Evolutionary conservation across 2,113 vertebrate genomes (phyloP).

Genomic region (Gila orcuttii): DNA sequence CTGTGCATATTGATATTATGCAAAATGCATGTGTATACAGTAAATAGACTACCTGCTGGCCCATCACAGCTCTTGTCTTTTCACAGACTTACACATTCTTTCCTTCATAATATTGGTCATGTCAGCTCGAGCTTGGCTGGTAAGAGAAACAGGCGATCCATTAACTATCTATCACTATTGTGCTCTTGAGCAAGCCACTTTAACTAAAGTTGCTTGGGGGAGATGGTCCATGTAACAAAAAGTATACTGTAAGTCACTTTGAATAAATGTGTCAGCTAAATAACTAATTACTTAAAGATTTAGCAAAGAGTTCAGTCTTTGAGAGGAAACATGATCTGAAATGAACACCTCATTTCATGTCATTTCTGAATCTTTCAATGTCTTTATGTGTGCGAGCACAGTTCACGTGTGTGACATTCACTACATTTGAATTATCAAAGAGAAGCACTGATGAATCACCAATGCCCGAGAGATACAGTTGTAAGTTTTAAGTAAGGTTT

Average conservation of each 20-base stretch:
- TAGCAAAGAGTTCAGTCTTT: not conserved
- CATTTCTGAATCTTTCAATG: too few relatives aligned
- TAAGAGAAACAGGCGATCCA: not conserved
- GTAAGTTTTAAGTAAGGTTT: too few relatives aligned
- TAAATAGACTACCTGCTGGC: not conserved
- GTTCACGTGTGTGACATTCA: too few relatives aligned
- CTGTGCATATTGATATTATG: constrained; percentile 9
- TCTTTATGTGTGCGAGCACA: too few relatives aligned
- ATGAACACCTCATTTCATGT: not conserved
- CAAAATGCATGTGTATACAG: not conserved
- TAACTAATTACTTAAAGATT: constrained; percentile 14
- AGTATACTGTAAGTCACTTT: constrained; percentile 5
- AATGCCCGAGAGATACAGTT: too few relatives aligned
- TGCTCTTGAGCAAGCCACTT: not conserved
- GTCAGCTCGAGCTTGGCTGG: not conserved
- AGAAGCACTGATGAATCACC: too few relatives aligned
- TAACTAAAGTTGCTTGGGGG: not conserved
- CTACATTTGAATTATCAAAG: too few relatives aligned
- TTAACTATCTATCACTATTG: not conserved
- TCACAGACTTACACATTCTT: not conserved
- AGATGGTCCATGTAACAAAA: not conserved
- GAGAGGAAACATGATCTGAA: not conserved
- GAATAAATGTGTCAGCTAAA: not conserved
- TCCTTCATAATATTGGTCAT: not conserved
- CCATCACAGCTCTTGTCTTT: not conserved